Evolutionary conservation across 2,888 invertebrate species (phyloP), one percentile per base, ranked within the genome.

Genomic region (Trachelus iudaicus): DNA sequence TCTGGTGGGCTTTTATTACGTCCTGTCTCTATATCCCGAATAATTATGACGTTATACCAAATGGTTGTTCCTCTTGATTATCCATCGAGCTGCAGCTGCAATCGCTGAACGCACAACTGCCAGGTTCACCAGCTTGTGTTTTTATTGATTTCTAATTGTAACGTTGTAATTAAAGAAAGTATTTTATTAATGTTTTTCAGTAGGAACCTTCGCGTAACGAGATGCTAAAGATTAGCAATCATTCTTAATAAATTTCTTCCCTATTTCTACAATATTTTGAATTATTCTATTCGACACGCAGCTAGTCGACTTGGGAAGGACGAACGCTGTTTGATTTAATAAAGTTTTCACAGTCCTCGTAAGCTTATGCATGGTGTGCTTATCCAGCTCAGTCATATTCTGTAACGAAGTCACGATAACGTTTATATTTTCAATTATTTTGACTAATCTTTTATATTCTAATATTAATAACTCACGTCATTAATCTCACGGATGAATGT

Each of bases 1-100:
- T 37, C 31, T 73, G 73, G 68, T 76, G 75, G 75, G 75, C 76
- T 76, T 80, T 81, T 80, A 83, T 76, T 78, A 79, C 76, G 79
- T 73, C 81, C 80, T 82, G 34, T 69, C 73, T 76, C 76, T 78
- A 69, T 69, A 83, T 81, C 76, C 77, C 69, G 76, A 77, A 79
- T 80, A 80, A 80, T 81, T 81, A 83, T 80, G 81, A 82, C 81
- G 82, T 82, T 81, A 82, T 80, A 80, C 79, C 76, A 73, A 76
- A 73, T 76, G 79, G 71, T 31, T 71, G 11, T 31, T 56, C 56
- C 56, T 71, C 71, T 71, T 71, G 31, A 15, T 71, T 71, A n/a
- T 3, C 71, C 71, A 23, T 56, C 23, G 23, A 71, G 33, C 71
- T 71, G 71, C 34, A 31, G 31, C 71, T 34, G 71, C n/a, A 40